phyloP scores from a whole-genome alignment of 2,888 invertebrate genomes.

The Pharmacophagus antenor region DNA sequence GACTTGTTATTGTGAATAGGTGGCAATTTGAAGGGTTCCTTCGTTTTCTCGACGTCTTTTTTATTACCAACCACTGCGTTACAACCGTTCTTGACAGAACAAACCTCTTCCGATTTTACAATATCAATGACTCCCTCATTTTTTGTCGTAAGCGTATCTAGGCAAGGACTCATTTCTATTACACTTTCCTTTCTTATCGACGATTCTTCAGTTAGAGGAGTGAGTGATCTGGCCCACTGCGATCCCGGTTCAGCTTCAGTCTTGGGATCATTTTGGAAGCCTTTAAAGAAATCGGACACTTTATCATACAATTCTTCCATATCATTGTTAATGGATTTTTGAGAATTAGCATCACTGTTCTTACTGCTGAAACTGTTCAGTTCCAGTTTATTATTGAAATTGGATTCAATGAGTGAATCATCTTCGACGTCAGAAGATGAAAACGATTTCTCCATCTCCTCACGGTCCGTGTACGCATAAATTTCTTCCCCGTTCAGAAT shows the following conservation, averaged over 20 bases:
- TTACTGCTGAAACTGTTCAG: conserved; percentile 8
- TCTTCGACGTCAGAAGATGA: conserved; percentile 57
- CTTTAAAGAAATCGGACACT: conserved; percentile 46
- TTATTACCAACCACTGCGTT: conserved; percentile 32
- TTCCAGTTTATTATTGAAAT: conserved; percentile 27
- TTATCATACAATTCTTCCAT: conserved; percentile 62
- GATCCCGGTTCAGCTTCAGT: conserved; percentile 39
- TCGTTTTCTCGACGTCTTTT: conserved; percentile 30
- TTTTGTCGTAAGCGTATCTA: conserved; percentile 32
- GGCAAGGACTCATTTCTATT: conserved; percentile 46
- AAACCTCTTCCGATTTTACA: conserved; percentile 46
- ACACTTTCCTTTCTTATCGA: conserved; percentile 50
- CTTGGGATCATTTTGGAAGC: conserved; percentile 37
- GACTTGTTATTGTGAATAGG: conserved; percentile 53
- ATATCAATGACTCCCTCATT: conserved; percentile 41
- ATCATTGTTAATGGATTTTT: conserved; percentile 57
- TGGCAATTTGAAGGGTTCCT: conserved; percentile 56
- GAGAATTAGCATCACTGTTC: conserved; percentile 46
- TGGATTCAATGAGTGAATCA: conserved; percentile 59
- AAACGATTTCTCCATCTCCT: conserved; percentile 44
- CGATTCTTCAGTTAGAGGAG: conserved; percentile 69
- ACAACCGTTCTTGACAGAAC: neutral
- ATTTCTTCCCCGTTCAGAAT: conserved; percentile 44
- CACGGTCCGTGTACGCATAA: conserved; percentile 39
- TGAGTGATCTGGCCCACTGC: conserved; percentile 47